Conservation (phyloP, 1,140 invertebrate species). For the Macrobrachium rosenbergii region DNA sequence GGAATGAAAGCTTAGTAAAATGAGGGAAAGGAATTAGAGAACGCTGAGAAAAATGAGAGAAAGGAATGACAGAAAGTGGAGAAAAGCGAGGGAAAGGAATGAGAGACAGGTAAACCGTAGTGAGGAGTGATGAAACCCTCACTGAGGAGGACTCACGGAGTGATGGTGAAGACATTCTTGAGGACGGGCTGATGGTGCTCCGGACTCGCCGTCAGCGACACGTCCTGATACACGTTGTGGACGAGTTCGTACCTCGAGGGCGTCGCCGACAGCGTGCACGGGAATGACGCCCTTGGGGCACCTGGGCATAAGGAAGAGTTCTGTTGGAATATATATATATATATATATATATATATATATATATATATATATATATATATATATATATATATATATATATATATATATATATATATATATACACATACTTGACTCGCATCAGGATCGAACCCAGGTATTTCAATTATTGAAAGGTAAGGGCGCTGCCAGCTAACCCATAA, state of each 20-base stretch:
- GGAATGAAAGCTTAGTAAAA: too few relatives aligned
- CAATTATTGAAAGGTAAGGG: too few relatives aligned
- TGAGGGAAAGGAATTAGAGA: too few relatives aligned
- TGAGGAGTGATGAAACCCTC: not conserved
- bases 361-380: constrained; percentile 24
- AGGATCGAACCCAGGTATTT: too few relatives aligned
- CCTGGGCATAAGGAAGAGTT: not conserved
- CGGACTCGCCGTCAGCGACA: constrained; percentile 18
- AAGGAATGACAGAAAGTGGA: too few relatives aligned
- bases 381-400: not conserved
- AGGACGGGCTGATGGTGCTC: constrained; percentile 39
- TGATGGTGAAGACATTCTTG: constrained; percentile 52
- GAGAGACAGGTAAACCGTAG: too few relatives aligned
- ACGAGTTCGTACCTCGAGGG: constrained; percentile 25
- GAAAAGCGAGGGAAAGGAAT: too few relatives aligned
- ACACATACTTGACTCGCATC: too few relatives aligned
- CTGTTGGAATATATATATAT: not conserved
- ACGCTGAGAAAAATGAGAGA: too few relatives aligned
- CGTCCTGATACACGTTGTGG: constrained; percentile 32
- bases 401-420: not conserved
- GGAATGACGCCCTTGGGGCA: not conserved
- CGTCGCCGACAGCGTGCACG: constrained; percentile 34
- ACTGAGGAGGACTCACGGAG: constrained; percentile 25
- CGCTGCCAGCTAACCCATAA: too few relatives aligned
- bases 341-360: constrained; percentile 22